Percentiles rank a stretch among this genome's conserved stretches.
These are phyloP conservation scores for Phorcus lineatus DNA, from an alignment of 2,888 invertebrate genomes.

Conservation along the genomic window DNA sequence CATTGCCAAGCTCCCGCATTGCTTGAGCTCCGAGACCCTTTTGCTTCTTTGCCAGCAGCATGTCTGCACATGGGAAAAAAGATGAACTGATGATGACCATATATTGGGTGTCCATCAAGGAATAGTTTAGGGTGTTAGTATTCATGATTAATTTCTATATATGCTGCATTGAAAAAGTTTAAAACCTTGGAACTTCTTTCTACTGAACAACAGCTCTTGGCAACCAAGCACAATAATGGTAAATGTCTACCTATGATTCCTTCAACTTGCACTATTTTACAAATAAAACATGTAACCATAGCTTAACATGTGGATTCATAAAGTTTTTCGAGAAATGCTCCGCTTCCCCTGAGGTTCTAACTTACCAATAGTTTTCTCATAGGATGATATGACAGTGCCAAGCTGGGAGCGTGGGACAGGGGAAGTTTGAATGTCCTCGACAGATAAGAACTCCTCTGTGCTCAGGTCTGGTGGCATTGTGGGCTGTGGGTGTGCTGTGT, in stretches of 20 bases:
- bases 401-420: slow-evolving; percentile 71
- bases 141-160: no score
- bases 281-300: no score
- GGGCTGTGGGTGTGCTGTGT: slow-evolving; percentile 69
- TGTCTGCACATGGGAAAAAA: slow-evolving; percentile 55
- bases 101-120: no score
- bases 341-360: neutral
- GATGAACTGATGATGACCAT: no score
- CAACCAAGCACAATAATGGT: no score
- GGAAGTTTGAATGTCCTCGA: slow-evolving; percentile 69
- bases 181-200: no score
- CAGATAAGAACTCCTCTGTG: slow-evolving; percentile 59
- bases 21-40: slow-evolving; percentile 73
- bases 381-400: slow-evolving; percentile 69
- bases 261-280: no score
- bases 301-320: no score
- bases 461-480: slow-evolving; percentile 69
- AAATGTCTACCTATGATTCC: no score
- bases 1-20: slow-evolving; percentile 73
- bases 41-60: slow-evolving; percentile 70
- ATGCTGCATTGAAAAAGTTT: no score
- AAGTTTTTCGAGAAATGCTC: neutral
- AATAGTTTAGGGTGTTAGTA: no score
- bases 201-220: no score
- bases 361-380: slow-evolving; percentile 74